phyloP scores from a whole-genome alignment of 2,797 vertebrate genomes.

The Amblyraja radiata region DNA sequence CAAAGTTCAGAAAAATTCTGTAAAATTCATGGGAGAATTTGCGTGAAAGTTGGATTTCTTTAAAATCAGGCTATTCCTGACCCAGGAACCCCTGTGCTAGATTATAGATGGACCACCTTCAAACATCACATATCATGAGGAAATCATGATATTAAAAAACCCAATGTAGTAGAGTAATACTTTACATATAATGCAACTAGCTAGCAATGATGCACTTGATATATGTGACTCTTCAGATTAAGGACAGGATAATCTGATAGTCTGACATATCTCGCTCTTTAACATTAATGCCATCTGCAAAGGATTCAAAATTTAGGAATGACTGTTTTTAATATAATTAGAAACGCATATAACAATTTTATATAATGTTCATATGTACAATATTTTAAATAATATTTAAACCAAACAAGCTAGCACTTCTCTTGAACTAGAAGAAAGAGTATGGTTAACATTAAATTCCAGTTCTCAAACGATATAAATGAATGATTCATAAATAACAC shows the following conservation, averaged over 20 bases:
- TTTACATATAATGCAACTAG: neutral
- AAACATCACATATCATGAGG: no score
- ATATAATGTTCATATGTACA: neutral
- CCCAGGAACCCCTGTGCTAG: no score
- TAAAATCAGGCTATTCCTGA: no score
- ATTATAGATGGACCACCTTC: no score
- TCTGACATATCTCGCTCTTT: neutral
- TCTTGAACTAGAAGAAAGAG: neutral
- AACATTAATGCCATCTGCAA: neutral
- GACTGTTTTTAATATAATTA: neutral
- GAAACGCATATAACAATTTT: neutral
- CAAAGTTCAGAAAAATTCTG: neutral
- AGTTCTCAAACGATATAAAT: neutral
- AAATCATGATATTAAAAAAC: neutral
- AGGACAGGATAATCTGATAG: neutral
- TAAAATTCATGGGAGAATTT: no score
- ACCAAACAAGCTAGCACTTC: neutral
- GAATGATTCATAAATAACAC: neutral
- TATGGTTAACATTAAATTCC: neutral
- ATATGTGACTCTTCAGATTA: neutral
- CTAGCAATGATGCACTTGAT: neutral
- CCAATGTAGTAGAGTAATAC: neutral
- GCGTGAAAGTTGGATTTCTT: no score
- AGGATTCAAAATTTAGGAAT: neutral
- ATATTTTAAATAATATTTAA: neutral